These are phyloP conservation scores for Mastomys natalensis DNA, from an alignment of 2,113 vertebrate species.

Conservation along the genomic window DNA sequence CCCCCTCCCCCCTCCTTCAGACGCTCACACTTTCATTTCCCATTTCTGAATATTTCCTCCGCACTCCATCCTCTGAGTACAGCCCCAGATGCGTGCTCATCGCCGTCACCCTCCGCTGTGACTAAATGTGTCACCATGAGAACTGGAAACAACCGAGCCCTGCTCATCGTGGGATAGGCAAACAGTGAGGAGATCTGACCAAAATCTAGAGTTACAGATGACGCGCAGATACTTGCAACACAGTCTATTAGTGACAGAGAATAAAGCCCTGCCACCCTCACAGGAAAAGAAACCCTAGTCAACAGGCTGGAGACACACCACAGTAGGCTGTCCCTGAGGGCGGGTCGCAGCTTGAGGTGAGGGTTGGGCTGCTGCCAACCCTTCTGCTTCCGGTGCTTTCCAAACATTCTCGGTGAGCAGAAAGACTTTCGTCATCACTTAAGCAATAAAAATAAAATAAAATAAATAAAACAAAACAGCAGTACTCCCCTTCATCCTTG, in stretches of 20 bases:
- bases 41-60: constrained; percentile 21
- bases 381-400: constrained; percentile 16
- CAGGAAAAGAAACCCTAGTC: not conserved
- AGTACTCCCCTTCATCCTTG: not conserved
- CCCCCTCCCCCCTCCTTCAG: not conserved
- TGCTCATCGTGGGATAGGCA: not conserved
- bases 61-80: not conserved
- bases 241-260: not conserved
- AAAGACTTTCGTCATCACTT: not conserved
- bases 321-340: not conserved
- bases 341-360: not conserved
- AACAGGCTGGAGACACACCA: not conserved
- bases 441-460: not conserved
- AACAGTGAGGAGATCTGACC: not conserved
- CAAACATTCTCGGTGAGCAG: not conserved
- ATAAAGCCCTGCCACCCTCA: not conserved
- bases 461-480: not conserved
- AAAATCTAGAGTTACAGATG: not conserved
- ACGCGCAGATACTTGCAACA: not conserved
- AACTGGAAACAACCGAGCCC: not conserved
- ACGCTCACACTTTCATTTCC: not conserved
- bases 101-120: not conserved
- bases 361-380: not conserved
- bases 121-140: not conserved
- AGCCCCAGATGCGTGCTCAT: fast-evolving